Conservation (phyloP, 2,888 invertebrate species). For the Dryocosmus kuriphilus region DNA sequence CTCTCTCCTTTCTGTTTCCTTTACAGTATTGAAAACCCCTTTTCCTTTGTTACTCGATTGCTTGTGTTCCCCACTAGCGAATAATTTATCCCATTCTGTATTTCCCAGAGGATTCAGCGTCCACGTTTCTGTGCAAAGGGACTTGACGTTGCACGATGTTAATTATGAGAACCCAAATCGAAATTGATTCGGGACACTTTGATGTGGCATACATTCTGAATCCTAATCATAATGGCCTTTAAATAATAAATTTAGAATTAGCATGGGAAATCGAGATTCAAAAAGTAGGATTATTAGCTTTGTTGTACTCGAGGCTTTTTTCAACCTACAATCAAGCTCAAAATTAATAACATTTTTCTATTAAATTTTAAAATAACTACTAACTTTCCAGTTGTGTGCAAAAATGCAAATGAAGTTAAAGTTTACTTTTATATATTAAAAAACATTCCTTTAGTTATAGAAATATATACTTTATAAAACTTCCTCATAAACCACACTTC, state of each 20-base stretch:
- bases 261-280: too few species aligned
- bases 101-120: slow-evolving; percentile 22
- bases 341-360: too few species aligned
- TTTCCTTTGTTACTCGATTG: slow-evolving; percentile 17
- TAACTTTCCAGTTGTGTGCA: too few species aligned
- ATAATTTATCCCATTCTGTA: slow-evolving; percentile 26
- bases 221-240: not conserved
- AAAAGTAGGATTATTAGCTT: too few species aligned
- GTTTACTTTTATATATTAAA: too few species aligned
- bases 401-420: too few species aligned
- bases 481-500: too few species aligned
- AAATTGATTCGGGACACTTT: slow-evolving; percentile 47
- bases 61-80: not conserved
- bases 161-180: slow-evolving; percentile 44
- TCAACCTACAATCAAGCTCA: too few species aligned
- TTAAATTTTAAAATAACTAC: too few species aligned
- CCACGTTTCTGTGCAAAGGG: slow-evolving; percentile 21
- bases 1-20: not conserved
- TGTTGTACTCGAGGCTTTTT: too few species aligned
- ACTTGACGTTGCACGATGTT: slow-evolving; percentile 30
- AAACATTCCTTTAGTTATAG: too few species aligned
- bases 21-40: not conserved
- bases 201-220: slow-evolving; percentile 33
- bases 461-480: too few species aligned
- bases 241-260: not conserved